Evolutionary conservation across 2,113 vertebrate species (phyloP), one percentile per base, ranked within the genome.

Genomic region (Lasiurus borealis): DNA sequence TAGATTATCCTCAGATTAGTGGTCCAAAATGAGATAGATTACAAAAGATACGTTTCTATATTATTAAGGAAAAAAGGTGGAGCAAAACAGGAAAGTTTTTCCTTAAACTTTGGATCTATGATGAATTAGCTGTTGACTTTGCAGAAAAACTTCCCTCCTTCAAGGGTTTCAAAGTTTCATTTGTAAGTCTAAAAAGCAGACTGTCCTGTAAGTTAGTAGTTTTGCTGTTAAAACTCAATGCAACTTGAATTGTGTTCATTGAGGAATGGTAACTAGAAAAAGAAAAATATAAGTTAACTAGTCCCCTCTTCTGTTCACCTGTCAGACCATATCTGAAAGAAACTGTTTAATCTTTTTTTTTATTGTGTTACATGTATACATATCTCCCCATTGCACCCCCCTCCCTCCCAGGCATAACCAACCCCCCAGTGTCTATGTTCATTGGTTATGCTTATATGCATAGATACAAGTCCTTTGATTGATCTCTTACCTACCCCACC

Each of bases 111-210:
- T 76, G 31, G n/a, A 48, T 83, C 73, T 75, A 50, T 94, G 86
- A 89, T 91, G 31, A 94, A 96, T 69, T 19, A 87, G 14, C 44
- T 87, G 73, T 44, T 92, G 85, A 75, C 78, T 85, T 68, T n/a
- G 9, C 52, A 21, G 50, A 83, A 64, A 88, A 68, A 46, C 85
- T 57, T 76, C 62, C 64, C 18, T 85, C 69, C 59, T 8, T 11
- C 16, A 13, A 91, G 18, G 13, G 5, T 85, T 88, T 86, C 88
- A 68, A 88, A 93, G 82, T 27, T 8, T 46, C 23, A 19, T 27
- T 40, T 54, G 2, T 52, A 40, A 19, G 25, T 88, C 31, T 36
- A 25, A 85, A 94, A 92, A 69, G 69, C 40, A 90, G 69, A 88
- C 77, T 29, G 5, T 82, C 23, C 71, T 82, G 21, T 40, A n/a